phyloP scores from a whole-genome alignment of 2,888 invertebrate genomes.

The Neuroscelio doddi region DNA sequence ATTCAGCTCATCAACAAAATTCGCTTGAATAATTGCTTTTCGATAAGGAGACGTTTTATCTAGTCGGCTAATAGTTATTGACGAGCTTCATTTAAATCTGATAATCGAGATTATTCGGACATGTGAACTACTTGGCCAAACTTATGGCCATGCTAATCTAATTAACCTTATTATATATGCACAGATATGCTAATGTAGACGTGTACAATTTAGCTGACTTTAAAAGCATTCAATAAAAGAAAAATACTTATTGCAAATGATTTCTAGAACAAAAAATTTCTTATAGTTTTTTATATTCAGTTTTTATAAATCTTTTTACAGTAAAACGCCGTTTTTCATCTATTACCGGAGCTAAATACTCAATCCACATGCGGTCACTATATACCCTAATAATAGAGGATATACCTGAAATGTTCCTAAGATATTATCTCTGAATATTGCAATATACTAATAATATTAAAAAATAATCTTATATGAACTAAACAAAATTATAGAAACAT shows the following conservation, averaged over 20 bases:
- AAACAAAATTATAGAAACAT: too few relatives aligned
- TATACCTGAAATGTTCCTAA: too few relatives aligned
- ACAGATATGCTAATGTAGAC: constrained; percentile 32
- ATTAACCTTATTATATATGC: constrained; percentile 37
- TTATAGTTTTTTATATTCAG: too few relatives aligned
- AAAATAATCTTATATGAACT: too few relatives aligned
- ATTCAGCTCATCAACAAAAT: constrained; percentile 13
- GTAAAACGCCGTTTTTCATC: too few relatives aligned
- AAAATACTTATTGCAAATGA: neutral
- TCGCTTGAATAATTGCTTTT: constrained; percentile 26
- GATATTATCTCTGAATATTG: too few relatives aligned
- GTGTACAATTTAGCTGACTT: constrained; percentile 14
- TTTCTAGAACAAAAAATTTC: too few relatives aligned
- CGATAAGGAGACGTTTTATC: constrained; percentile 25
- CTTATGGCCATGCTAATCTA: constrained; percentile 26
- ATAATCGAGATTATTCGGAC: constrained; percentile 24
- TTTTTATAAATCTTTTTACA: too few relatives aligned
- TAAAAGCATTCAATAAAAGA: constrained; percentile 21
- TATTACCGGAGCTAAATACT: too few relatives aligned
- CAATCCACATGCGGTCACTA: too few relatives aligned
- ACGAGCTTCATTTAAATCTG: constrained; percentile 25
- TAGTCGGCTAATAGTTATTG: constrained; percentile 26
- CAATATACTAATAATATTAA: too few relatives aligned
- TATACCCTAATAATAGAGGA: too few relatives aligned
- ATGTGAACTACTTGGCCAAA: constrained; percentile 7